Conservation (phyloP, 2,113 vertebrate genomes). For the Mustela lutreola region DNA sequence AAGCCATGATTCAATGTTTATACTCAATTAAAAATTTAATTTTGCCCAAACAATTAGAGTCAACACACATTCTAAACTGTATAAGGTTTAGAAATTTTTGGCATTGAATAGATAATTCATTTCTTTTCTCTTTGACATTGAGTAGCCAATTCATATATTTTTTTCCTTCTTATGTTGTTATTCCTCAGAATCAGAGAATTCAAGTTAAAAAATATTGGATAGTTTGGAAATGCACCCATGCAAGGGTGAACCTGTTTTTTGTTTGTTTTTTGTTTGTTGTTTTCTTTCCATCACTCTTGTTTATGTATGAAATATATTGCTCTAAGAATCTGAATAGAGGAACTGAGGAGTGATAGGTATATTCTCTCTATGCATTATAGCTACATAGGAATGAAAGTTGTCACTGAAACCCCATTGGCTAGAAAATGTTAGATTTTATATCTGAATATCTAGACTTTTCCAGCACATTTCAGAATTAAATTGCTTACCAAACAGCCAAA, state of each 20-base stretch:
- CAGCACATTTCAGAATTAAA: not conserved
- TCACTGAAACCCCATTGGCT: not conserved
- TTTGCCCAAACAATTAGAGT: not conserved
- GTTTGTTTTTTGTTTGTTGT: too few species aligned
- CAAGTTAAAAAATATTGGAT: conserved; percentile 2
- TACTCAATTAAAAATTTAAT: not conserved
- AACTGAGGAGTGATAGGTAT: not conserved
- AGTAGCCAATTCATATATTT: not conserved
- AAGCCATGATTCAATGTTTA: not conserved
- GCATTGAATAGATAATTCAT: not conserved
- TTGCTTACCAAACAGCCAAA: not conserved
- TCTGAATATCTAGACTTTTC: not conserved
- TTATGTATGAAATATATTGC: not conserved
- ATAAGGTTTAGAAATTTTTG: not conserved
- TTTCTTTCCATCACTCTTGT: not conserved
- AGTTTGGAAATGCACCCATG: conserved; percentile 10
- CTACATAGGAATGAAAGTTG: not conserved
- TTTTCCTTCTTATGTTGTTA: not conserved
- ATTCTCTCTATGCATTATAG: not conserved
- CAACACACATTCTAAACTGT: not conserved
- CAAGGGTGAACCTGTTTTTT: not conserved
- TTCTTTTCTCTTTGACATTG: not conserved
- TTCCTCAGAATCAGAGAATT: not conserved
- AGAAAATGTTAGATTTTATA: not conserved
- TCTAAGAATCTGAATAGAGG: conserved; percentile 54